Conservation (phyloP, 2,113 vertebrate species). For the Crotalus helleri region DNA sequence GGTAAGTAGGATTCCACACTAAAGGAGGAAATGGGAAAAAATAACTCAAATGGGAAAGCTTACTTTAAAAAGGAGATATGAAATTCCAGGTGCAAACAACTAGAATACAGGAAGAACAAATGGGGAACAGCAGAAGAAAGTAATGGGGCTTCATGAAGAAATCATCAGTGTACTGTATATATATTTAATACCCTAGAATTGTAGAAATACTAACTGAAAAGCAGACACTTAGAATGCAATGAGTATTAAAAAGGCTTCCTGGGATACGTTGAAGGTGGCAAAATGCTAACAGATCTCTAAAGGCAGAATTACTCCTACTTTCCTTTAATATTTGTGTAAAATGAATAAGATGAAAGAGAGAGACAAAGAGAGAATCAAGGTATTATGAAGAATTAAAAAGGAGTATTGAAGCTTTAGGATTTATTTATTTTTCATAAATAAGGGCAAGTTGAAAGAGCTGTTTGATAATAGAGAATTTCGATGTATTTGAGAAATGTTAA, state of each 20-base stretch:
- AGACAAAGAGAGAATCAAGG: background rate
- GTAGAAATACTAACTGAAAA: background rate
- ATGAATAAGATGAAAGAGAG: background rate
- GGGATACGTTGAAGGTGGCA: background rate
- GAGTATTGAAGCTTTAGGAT: background rate
- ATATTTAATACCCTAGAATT: background rate
- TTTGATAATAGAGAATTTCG: background rate
- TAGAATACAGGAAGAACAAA: background rate
- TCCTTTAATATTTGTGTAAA: background rate
- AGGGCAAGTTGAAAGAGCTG: background rate
- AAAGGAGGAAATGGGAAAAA: background rate
- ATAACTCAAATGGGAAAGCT: background rate
- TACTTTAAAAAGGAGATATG: background rate
- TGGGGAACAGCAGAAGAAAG: background rate
- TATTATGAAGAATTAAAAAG: background rate
- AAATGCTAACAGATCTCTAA: background rate
- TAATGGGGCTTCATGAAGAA: background rate
- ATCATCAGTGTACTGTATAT: background rate
- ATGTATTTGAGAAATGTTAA: background rate
- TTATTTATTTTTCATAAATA: background rate
- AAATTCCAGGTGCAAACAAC: background rate
- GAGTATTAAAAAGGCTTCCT: background rate
- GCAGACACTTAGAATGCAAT: background rate
- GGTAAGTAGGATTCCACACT: background rate
- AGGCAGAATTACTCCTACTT: background rate